Evolutionary conservation across 2,113 vertebrate genomes (phyloP).

Genomic region (Thamnaconus septentrionalis): DNA sequence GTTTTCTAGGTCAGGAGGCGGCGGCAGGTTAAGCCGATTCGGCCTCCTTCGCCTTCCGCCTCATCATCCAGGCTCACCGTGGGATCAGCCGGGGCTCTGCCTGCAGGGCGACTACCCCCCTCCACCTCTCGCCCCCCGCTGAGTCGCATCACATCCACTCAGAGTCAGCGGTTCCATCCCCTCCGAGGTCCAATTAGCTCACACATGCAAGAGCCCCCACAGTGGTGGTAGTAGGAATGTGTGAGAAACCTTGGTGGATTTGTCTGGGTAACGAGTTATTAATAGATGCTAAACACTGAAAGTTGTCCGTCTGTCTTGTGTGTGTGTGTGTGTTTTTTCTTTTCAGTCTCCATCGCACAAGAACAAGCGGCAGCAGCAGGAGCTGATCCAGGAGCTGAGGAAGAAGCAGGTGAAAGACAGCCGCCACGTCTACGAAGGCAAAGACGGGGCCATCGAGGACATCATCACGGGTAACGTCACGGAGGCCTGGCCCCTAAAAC

Average conservation of each 20-base stretch:
- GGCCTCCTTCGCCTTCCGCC: constrained; percentile 27
- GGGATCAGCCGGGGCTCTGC: constrained; percentile 40
- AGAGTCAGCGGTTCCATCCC: constrained; percentile 21
- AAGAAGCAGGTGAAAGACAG: constrained; percentile 95
- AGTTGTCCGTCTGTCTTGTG: constrained; percentile 16
- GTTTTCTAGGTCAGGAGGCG: constrained; percentile 2
- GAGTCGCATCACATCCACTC: constrained; percentile 37
- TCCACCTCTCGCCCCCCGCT: constrained; percentile 29
- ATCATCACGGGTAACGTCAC: constrained; percentile 89
- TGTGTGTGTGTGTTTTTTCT: constrained; percentile 21
- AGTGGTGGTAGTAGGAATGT: not conserved
- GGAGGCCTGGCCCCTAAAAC: too few relatives aligned
- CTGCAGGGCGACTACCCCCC: constrained; percentile 27
- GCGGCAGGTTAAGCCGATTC: constrained; percentile 21
- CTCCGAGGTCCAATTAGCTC: constrained; percentile 31
- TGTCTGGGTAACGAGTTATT: not conserved
- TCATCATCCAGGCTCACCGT: constrained; percentile 7
- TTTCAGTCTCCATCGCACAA: constrained; percentile 80
- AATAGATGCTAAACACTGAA: not conserved
- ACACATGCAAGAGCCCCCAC: constrained; percentile 1
- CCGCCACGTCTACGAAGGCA: constrained; percentile 93
- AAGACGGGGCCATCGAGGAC: constrained; percentile 95
- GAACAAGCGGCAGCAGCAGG: constrained; percentile 90
- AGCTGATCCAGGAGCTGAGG: constrained; percentile 90
- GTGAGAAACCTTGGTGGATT: constrained; percentile 1